Evolutionary conservation across 1,140 invertebrate genomes (phyloP), one percentile per base, ranked within the genome.

Genomic region (Drosophila sp.): DNA sequence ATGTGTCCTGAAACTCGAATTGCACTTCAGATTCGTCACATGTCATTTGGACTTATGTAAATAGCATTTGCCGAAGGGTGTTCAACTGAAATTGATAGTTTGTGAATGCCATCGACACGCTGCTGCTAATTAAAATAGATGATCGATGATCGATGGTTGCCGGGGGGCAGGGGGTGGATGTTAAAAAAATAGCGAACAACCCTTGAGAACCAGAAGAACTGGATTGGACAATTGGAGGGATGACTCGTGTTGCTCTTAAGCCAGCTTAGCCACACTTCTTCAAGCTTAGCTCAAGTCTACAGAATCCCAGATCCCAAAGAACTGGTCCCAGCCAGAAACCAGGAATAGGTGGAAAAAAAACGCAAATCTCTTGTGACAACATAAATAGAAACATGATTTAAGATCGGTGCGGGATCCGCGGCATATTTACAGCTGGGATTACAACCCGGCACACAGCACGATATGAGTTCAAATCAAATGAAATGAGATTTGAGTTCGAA

Each of bases 311-410:
- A 13, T 13, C 11, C 36, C 5, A 38, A 70, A 61, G 58, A 48
- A 45, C 51, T 72, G 16, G 13, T 45, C 27, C 18, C 13, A 2
- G 27, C 18, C 13, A 2, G 25, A 21, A 46, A n/a, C 7, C 8
- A 9, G 13, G 11, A 18, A 21, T 7, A 32, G 27, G 7, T 2
- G 7, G 7, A 38, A 11, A 38, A 13, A 29, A 48, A 48, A 90
- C 87, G 81, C 89, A 90, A 90, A 90, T 90, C 87, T 90, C 77
- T 70, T 90, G 76, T 80, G 87, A 87, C 87, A 90, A 90, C 82
- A 90, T 90, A 90, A 90, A 90, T 90, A 90, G 78, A 80, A 90
- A 78, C 82, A 90, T 90, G 87, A 90, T 90, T 90, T 90, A 90
- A 78, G 77, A 89, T 77, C 65, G 62, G 64, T 64, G 76, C 83